A percentile compares a stretch with the other conserved stretches of the same genome.
These are phyloP conservation scores for Xyliphius kryptos DNA, from an alignment of 2,113 vertebrate genomes.

Conservation along the genomic window DNA sequence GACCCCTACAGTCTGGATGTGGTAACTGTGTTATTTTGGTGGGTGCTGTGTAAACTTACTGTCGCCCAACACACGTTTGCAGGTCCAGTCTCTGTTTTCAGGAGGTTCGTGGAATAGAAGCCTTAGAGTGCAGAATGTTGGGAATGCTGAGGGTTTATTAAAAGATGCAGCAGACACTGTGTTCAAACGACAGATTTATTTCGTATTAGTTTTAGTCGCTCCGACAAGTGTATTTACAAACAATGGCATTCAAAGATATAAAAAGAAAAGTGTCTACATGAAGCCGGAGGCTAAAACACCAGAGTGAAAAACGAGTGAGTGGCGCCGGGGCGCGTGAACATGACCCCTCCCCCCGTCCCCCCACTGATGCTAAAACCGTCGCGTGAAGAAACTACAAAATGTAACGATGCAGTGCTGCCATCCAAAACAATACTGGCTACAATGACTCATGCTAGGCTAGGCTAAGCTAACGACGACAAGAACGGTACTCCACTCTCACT, in stretches of 20 bases:
- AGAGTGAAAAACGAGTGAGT: constrained; percentile 7
- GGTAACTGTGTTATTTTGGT: too few species aligned
- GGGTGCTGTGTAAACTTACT: too few species aligned
- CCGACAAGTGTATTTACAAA: too few species aligned
- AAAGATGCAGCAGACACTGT: too few species aligned
- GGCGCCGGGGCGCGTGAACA: constrained; percentile 2
- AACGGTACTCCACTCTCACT: not conserved
- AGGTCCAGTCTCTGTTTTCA: too few species aligned
- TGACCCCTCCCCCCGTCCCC: too few species aligned
- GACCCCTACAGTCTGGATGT: too few species aligned
- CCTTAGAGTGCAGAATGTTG: too few species aligned
- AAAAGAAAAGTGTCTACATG: constrained; percentile 67
- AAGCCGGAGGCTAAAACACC: constrained; percentile 26
- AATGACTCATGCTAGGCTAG: constrained; percentile 28
- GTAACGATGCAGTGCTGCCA: constrained; percentile 8
- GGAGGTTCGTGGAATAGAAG: too few species aligned
- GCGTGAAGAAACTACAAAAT: constrained; percentile 4
- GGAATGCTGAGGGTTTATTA: too few species aligned
- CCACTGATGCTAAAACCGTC: constrained; percentile 12
- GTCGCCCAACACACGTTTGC: too few species aligned
- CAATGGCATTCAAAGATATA: constrained; percentile 78
- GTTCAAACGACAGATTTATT: too few species aligned
- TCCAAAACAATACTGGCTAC: constrained; percentile 29
- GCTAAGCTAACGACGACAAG: constrained; percentile 7
- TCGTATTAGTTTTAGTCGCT: not conserved